A percentile compares a stretch with the other conserved stretches of the same genome.
These are phyloP conservation scores for Jordanella pulchra DNA, from an alignment of 2,797 vertebrate species.

Conservation along the genomic window DNA sequence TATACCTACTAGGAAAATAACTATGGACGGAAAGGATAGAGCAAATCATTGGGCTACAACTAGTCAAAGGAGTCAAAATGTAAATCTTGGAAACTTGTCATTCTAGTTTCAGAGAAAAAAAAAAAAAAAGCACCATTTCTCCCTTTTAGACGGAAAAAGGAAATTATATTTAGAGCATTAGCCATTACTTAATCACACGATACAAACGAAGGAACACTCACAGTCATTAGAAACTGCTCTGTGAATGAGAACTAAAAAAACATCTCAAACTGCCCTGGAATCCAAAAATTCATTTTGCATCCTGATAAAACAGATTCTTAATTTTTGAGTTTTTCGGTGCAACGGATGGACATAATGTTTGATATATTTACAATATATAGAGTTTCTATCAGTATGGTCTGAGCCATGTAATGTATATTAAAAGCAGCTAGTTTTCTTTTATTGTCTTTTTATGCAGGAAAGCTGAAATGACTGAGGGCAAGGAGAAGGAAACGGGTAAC, in stretches of 20 bases:
- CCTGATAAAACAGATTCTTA: constrained; percentile 1
- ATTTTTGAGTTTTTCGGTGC: constrained; percentile 25
- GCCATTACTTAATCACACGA: constrained; percentile 48
- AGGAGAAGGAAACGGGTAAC: constrained; percentile 13
- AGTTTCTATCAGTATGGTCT: constrained; percentile 12
- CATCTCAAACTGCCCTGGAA: constrained; percentile 39
- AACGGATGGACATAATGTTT: constrained; percentile 16
- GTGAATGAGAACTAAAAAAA: constrained; percentile 34
- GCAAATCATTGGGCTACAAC: constrained; percentile 73
- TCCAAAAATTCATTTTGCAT: constrained; percentile 14
- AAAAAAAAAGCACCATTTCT: constrained; percentile 76
- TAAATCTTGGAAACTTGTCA: constrained; percentile 64
- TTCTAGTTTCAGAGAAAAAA: constrained; percentile 73
- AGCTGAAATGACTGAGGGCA: constrained; percentile 17
- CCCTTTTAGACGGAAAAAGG: constrained; percentile 76
- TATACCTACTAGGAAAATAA: constrained; percentile 75
- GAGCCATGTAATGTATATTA: constrained; percentile 8
- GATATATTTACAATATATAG: constrained; percentile 26
- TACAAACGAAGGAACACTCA: constrained; percentile 44
- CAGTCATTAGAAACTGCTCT: constrained; percentile 37
- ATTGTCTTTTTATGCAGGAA: constrained; percentile 9
- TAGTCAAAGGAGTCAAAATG: constrained; percentile 66
- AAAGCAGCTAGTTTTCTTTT: constrained; percentile 5
- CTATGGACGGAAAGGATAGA: constrained; percentile 70
- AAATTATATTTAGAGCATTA: constrained; percentile 53